phyloP scores from a whole-genome alignment of 2,113 vertebrate species.

The Oryzias celebensis region DNA sequence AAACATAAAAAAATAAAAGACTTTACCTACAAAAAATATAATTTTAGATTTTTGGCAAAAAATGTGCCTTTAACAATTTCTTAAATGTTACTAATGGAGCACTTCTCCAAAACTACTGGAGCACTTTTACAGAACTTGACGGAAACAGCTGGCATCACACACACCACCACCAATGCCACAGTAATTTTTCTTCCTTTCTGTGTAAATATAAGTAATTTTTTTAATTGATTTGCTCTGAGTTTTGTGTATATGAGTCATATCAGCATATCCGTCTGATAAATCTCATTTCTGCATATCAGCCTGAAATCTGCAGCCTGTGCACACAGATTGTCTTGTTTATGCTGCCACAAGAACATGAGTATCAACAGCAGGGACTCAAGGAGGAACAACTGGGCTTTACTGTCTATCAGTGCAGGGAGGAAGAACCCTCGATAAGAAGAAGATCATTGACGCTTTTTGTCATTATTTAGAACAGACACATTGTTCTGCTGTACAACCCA shows the following conservation, averaged over 20 bases:
- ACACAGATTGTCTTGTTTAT: conserved; percentile 1
- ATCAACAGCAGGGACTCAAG: background rate
- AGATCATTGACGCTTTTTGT: background rate
- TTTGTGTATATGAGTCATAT: background rate
- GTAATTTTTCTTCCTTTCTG: background rate
- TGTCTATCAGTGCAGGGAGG: background rate
- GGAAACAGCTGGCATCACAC: background rate
- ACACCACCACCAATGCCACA: background rate
- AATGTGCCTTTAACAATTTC: too few species aligned
- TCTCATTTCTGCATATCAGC: background rate
- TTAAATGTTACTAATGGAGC: background rate
- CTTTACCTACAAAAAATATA: too few species aligned
- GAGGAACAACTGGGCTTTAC: background rate
- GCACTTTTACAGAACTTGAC: background rate
- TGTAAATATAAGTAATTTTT: background rate
- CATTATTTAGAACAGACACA: background rate
- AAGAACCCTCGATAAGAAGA: background rate
- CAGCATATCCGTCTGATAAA: too few species aligned
- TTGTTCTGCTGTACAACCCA: conserved; percentile 5
- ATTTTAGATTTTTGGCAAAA: too few species aligned
- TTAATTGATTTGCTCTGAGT: background rate
- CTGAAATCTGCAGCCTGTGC: background rate
- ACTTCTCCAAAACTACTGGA: background rate
- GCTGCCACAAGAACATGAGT: background rate
- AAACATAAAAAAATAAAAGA: too few species aligned